These are phyloP conservation scores for Mugil cephalus DNA, from an alignment of 2,113 vertebrate species.

Conservation along the genomic window DNA sequence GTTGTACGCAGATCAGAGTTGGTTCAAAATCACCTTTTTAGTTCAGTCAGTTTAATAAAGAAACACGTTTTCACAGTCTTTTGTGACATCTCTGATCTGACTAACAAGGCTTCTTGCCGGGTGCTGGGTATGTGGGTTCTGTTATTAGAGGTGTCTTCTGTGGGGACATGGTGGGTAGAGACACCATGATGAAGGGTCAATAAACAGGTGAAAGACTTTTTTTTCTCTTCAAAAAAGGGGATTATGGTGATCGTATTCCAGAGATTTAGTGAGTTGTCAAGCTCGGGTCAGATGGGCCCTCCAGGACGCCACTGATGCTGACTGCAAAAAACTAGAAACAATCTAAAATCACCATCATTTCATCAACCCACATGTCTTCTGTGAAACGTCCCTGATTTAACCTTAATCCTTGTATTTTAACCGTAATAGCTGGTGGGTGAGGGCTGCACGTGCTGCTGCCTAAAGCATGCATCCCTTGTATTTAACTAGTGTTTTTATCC, in stretches of 20 bases:
- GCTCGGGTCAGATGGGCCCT: not conserved
- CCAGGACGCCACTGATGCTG: not conserved
- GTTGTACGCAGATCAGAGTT: slow-evolving; percentile 19
- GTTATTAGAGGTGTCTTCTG: not conserved
- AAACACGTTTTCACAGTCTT: not conserved
- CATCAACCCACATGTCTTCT: not conserved
- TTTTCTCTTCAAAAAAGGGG: too few species aligned
- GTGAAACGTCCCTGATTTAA: not conserved
- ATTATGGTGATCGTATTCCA: not conserved
- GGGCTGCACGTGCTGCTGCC: slow-evolving; percentile 4
- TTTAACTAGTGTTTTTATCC: slow-evolving; percentile 46
- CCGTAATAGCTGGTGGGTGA: not conserved
- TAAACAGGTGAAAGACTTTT: too few species aligned
- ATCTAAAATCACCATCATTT: not conserved
- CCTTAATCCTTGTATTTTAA: slow-evolving; percentile 23
- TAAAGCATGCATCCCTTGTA: slow-evolving; percentile 30
- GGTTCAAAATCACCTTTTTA: slow-evolving; percentile 8
- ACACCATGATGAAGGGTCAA: too few species aligned
- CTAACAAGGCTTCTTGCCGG: not conserved
- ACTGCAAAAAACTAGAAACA: not conserved
- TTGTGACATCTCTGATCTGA: slow-evolving; percentile 14
- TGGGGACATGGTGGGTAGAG: not conserved
- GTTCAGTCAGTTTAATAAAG: not conserved
- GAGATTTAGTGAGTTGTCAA: too few species aligned
- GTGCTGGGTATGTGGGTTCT: slow-evolving; percentile 28